A percentile compares a stretch with the other conserved stretches of the same genome.
These are phyloP conservation scores for Avahi laniger DNA, from an alignment of 2,797 vertebrate genomes.

Conservation along the genomic window DNA sequence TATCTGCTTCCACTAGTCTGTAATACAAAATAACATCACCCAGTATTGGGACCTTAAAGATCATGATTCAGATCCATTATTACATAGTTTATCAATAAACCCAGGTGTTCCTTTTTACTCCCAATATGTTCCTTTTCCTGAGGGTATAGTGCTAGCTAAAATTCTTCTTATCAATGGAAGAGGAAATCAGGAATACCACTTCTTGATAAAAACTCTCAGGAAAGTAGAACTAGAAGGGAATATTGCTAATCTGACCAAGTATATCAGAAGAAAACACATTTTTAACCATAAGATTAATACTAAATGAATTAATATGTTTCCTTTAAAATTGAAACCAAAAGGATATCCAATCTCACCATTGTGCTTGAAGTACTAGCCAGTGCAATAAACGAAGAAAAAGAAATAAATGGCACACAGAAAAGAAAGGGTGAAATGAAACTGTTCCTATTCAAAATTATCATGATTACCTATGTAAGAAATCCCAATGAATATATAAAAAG, in stretches of 20 bases:
- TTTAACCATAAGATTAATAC: neutral
- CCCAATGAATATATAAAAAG: neutral
- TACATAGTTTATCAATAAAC: neutral
- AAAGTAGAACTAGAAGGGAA: neutral
- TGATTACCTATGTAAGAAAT: neutral
- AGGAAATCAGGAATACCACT: neutral
- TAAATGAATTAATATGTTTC: neutral
- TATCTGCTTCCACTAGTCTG: neutral
- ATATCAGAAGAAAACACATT: neutral
- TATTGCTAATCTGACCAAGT: neutral
- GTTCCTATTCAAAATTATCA: neutral
- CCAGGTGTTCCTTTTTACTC: neutral
- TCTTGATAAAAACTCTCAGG: neutral
- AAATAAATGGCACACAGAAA: neutral
- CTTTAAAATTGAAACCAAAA: neutral
- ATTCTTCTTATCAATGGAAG: neutral
- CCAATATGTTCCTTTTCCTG: neutral
- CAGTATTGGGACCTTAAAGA: neutral
- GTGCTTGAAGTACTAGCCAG: neutral
- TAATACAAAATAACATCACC: neutral
- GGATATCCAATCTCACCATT: neutral
- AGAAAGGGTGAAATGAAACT: neutral
- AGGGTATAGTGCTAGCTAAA: neutral
- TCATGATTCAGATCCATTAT: neutral
- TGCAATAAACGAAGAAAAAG: neutral